Evolutionary conservation across 2,797 vertebrate genomes (phyloP).

Genomic region (Ciconia nigra): DNA sequence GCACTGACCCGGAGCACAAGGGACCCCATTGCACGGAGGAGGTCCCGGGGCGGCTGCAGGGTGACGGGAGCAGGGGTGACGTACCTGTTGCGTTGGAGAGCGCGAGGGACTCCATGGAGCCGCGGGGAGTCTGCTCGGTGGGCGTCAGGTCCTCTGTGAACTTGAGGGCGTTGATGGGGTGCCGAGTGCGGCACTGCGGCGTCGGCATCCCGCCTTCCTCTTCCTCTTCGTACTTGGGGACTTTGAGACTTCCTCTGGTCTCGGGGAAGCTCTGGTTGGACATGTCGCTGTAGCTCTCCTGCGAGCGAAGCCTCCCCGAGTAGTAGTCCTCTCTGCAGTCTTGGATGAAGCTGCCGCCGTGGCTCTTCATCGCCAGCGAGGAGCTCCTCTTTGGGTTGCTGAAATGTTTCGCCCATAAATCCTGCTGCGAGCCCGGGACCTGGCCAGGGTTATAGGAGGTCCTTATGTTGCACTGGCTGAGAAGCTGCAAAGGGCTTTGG

Average conservation of each 20-base stretch:
- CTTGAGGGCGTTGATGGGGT: conserved; percentile 92
- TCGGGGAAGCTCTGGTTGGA: conserved; percentile 88
- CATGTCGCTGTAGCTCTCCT: conserved; percentile 90
- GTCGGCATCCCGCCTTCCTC: conserved; percentile 78
- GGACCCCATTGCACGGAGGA: not conserved
- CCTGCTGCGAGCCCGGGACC: conserved; percentile 76
- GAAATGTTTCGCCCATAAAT: conserved; percentile 86
- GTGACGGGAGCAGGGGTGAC: not conserved
- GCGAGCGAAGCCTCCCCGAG: conserved; percentile 84
- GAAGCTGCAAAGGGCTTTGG: conserved; percentile 87
- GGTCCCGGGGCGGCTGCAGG: rapidly evolving
- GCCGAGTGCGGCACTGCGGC: conserved; percentile 87
- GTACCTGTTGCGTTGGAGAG: conserved; percentile 92
- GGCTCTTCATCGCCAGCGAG: conserved; percentile 86
- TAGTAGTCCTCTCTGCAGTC: conserved; percentile 87
- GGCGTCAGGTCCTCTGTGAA: conserved; percentile 91
- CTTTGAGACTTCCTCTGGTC: conserved; percentile 80
- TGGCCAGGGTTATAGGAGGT: conserved; percentile 82
- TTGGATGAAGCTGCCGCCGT: conserved; percentile 87
- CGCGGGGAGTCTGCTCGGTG: conserved; percentile 90
- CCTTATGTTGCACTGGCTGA: conserved; percentile 94
- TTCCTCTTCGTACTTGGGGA: conserved; percentile 91
- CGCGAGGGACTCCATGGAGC: conserved; percentile 94
- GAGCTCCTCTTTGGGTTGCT: conserved; percentile 86
- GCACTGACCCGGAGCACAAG: not conserved